A percentile compares a stretch with the other conserved stretches of the same genome.
phyloP scores from a whole-genome alignment of 2,797 vertebrate species.

The Ctenochaetus hawaiiensis region DNA sequence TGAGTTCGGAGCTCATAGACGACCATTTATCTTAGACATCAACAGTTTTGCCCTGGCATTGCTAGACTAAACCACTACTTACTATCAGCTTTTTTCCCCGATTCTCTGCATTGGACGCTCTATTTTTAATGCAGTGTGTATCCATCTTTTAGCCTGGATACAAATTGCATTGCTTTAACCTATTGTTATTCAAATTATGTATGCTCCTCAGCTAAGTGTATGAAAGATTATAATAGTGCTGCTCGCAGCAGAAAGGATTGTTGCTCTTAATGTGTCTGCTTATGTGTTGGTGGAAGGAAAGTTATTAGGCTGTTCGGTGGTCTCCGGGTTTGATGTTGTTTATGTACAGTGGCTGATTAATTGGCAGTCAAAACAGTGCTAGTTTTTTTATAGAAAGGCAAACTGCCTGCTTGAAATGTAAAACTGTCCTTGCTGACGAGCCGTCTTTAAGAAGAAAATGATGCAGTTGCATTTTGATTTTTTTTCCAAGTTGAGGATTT shows the following conservation, averaged over 20 bases:
- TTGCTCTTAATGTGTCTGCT: constrained; percentile 49
- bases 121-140: constrained; percentile 47
- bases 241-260: constrained; percentile 66
- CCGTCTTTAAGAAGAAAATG: constrained; percentile 54
- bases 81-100: constrained; percentile 15
- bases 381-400: constrained; percentile 30
- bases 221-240: constrained; percentile 69
- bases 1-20: constrained; percentile 68
- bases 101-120: constrained; percentile 21
- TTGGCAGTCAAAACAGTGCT: constrained; percentile 50
- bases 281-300: constrained; percentile 45
- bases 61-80: constrained; percentile 48
- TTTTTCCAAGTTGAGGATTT: constrained; percentile 53
- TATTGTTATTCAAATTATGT: constrained; percentile 77
- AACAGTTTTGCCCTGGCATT: constrained; percentile 41
- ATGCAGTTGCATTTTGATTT: constrained; percentile 42
- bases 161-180: constrained; percentile 72
- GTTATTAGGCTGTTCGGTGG: constrained; percentile 67
- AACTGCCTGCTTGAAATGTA: constrained; percentile 53
- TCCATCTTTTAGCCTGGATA: constrained; percentile 44
- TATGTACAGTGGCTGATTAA: constrained; percentile 67
- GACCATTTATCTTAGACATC: constrained; percentile 68
- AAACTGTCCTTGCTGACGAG: constrained; percentile 51
- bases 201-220: constrained; percentile 66
- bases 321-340: constrained; percentile 68